These are phyloP conservation scores for Spea bombifrons DNA, from an alignment of 2,113 vertebrate species.

Conservation along the genomic window DNA sequence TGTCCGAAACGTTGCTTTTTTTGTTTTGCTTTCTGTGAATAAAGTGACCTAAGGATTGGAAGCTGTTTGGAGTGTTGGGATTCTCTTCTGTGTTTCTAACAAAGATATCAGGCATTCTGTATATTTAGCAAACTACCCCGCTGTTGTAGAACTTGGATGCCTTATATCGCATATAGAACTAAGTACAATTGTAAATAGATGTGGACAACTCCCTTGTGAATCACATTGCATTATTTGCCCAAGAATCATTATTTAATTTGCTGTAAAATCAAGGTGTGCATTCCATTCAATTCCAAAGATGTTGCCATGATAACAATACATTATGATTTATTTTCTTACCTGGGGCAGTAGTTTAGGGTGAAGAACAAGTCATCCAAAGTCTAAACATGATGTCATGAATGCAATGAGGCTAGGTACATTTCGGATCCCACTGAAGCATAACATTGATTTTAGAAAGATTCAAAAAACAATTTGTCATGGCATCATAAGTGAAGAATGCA, in stretches of 20 bases:
- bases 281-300: conserved; percentile 2
- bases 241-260: conserved; percentile 1
- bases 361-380: neutral
- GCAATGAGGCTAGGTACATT: neutral
- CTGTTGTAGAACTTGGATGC: neutral
- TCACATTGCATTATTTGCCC: neutral
- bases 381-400: neutral
- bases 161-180: neutral
- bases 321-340: neutral
- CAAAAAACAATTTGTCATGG: too few species aligned
- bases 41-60: too few species aligned
- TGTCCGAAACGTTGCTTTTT: too few species aligned
- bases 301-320: neutral
- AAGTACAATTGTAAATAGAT: too few species aligned
- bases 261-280: conserved; percentile 9
- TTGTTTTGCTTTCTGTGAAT: too few species aligned
- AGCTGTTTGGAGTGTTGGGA: too few species aligned
- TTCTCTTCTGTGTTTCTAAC: too few species aligned
- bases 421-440: neutral
- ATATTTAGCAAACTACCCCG: conserved; percentile 18
- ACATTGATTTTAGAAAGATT: neutral
- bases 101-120: conserved; percentile 19
- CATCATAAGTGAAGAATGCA: too few species aligned
- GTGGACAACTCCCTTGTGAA: neutral
- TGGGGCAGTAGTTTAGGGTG: neutral